phyloP scores from a whole-genome alignment of 2,888 invertebrate genomes.

The Rhingia rostrata region DNA sequence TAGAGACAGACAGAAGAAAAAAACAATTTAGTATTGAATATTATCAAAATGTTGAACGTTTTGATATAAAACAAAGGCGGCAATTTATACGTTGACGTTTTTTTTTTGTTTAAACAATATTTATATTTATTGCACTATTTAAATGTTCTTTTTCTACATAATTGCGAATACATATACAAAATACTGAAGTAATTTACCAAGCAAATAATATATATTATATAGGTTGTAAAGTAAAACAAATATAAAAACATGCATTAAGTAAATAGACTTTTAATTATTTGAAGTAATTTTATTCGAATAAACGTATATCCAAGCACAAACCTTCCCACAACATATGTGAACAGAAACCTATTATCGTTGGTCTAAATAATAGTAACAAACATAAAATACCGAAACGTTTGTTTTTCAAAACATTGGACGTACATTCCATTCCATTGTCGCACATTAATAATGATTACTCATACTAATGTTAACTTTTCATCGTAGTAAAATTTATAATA shows the following conservation, averaged over 20 bases:
- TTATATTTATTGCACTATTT: conserved; percentile 71
- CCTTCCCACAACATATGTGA: conserved; percentile 20
- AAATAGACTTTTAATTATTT: conserved; percentile 47
- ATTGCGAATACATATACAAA: conserved; percentile 41
- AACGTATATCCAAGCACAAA: conserved; percentile 49
- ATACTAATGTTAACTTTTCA: background rate
- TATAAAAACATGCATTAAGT: conserved; percentile 2
- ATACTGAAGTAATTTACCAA: conserved; percentile 41
- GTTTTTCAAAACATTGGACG: background rate
- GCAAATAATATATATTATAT: conserved; percentile 47
- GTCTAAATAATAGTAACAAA: background rate
- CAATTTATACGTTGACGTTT: conserved; percentile 24
- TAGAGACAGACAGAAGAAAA: conserved; percentile 10
- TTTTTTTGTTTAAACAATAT: conserved; percentile 43
- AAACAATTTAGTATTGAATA: conserved; percentile 37
- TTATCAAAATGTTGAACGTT: conserved; percentile 66
- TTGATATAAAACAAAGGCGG: conserved; percentile 20
- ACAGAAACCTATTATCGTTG: conserved; percentile 5
- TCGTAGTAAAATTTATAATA: background rate
- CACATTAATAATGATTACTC: background rate
- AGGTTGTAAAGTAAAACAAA: conserved; percentile 63
- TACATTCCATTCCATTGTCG: conserved; percentile 14
- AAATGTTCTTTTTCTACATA: conserved; percentile 48
- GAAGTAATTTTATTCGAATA: conserved; percentile 58
- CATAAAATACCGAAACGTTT: conserved; percentile 1